Evolutionary conservation across 2,888 invertebrate genomes (phyloP).

Genomic region (Epinotia ramella): DNA sequence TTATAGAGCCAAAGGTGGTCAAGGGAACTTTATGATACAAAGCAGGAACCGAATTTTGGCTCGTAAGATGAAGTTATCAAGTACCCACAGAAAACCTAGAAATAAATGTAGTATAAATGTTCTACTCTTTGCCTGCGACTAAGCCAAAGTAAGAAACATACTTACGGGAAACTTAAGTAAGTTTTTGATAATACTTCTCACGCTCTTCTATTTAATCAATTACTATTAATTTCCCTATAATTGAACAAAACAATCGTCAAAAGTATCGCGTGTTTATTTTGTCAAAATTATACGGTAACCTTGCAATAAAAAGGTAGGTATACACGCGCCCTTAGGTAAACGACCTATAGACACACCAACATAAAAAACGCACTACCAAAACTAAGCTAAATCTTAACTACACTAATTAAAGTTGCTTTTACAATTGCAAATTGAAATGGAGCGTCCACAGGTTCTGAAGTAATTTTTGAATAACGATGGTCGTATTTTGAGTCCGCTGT

Average conservation of each 20-base stretch:
- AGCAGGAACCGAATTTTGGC: no score
- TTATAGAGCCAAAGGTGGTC: no score
- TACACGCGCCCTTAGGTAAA: constrained; percentile 32
- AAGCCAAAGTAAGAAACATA: no score
- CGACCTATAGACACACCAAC: constrained; percentile 18
- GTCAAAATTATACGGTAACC: constrained; percentile 25
- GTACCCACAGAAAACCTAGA: no score
- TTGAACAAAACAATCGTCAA: constrained; percentile 6
- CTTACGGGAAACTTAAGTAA: no score
- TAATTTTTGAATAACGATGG: constrained; percentile 16
- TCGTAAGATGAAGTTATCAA: no score
- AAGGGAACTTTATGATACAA: no score
- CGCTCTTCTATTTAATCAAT: constrained; percentile 18
- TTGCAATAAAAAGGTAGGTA: constrained; percentile 14
- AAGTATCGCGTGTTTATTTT: constrained; percentile 17
- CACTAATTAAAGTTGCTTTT: background rate
- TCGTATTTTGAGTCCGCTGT: constrained; percentile 2
- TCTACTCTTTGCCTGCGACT: no score
- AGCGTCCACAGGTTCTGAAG: background rate
- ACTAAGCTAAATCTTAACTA: background rate
- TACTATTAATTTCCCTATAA: constrained; percentile 10
- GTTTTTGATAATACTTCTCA: no score
- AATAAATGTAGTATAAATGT: no score
- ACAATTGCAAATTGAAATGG: background rate
- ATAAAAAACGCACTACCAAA: background rate